A percentile compares a stretch with the other conserved stretches of the same genome.
These are phyloP conservation scores for Lophochroa leadbeateri DNA, from an alignment of 2,113 vertebrate species.

Conservation along the genomic window DNA sequence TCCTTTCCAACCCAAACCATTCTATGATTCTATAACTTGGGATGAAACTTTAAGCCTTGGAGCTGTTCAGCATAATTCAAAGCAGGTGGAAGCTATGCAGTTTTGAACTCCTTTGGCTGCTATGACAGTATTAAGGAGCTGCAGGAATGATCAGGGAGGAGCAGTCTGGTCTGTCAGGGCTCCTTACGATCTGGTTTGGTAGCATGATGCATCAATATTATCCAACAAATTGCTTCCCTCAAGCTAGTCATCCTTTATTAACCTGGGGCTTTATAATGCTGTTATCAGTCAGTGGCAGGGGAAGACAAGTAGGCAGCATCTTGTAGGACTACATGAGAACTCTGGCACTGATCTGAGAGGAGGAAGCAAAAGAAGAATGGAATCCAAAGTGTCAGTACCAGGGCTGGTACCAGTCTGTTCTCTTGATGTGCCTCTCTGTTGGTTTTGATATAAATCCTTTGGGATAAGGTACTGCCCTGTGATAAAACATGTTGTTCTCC, in stretches of 20 bases:
- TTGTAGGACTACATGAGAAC: not conserved
- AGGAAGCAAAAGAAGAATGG: not conserved
- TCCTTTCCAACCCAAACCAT: not conserved
- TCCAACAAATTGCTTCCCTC: not conserved
- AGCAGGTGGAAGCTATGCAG: not conserved
- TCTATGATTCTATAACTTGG: not conserved
- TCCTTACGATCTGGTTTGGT: not conserved
- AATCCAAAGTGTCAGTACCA: not conserved
- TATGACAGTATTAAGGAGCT: not conserved
- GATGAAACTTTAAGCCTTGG: not conserved
- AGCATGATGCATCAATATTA: not conserved
- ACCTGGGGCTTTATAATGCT: not conserved
- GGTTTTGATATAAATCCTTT: not conserved
- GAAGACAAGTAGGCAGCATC: not conserved
- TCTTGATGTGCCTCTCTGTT: not conserved
- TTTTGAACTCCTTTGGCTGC: not conserved
- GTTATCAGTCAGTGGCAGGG: fast-evolving
- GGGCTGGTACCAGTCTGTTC: not conserved
- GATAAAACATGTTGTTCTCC: not conserved
- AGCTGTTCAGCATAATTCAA: not conserved
- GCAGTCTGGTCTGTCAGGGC: not conserved
- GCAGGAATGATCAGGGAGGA: not conserved
- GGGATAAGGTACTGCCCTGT: not conserved
- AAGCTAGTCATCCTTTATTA: not conserved
- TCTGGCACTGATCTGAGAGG: not conserved